These are phyloP conservation scores for Alcis repandata DNA, from an alignment of 2,888 invertebrate genomes.

Conservation along the genomic window DNA sequence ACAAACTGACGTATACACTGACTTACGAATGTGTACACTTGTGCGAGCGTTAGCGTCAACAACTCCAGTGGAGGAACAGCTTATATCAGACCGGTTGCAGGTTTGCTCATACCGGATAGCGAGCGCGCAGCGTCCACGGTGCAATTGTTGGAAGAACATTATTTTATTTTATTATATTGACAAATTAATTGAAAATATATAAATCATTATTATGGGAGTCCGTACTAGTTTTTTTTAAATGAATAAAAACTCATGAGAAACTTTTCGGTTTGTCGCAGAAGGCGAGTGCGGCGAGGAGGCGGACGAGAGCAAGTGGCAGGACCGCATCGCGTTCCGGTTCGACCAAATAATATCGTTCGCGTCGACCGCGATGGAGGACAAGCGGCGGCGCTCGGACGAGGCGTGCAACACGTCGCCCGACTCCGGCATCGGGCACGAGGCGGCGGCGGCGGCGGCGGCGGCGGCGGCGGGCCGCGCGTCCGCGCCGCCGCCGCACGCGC, in stretches of 20 bases:
- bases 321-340: conserved; percentile 96
- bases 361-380: conserved; percentile 95
- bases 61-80: too few relatives aligned
- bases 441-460: conserved; percentile 75
- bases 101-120: too few relatives aligned
- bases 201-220: background rate
- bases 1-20: conserved; percentile 19
- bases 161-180: too few relatives aligned
- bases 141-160: too few relatives aligned
- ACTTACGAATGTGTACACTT: too few relatives aligned
- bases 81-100: too few relatives aligned
- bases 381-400: conserved; percentile 93
- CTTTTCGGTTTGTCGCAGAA: conserved; percentile 69
- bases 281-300: conserved; percentile 89
- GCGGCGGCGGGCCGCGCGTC: conserved; percentile 64
- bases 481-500: conserved; percentile 68
- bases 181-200: too few relatives aligned
- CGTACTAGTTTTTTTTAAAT: background rate
- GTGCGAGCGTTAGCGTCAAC: too few relatives aligned
- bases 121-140: too few relatives aligned
- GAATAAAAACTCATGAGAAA: background rate
- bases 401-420: conserved; percentile 95
- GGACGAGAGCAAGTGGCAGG: conserved; percentile 96
- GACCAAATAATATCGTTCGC: conserved; percentile 97
- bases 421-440: conserved; percentile 91